Percentiles rank a stretch among this genome's conserved stretches.
Conservation (phyloP, 2,888 invertebrate species). For the Crocallis elinguaria region DNA sequence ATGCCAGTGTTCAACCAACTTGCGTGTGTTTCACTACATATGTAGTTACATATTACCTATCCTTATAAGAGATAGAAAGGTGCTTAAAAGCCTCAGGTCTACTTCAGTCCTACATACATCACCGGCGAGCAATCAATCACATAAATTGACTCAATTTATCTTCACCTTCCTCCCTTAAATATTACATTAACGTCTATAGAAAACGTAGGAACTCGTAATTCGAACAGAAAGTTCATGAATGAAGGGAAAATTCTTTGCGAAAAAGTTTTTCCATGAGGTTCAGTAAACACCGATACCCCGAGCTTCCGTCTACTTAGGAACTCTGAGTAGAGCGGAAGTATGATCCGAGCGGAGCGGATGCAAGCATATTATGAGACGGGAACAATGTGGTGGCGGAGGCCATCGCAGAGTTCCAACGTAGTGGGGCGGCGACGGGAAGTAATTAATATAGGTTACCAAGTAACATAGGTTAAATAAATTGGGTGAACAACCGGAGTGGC, state of each 20-base stretch:
- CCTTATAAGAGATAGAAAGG: background rate
- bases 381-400: too few relatives aligned
- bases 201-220: constrained; percentile 2
- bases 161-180: constrained; percentile 22
- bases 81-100: background rate
- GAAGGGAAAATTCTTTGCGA: background rate
- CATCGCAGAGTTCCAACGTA: too few relatives aligned
- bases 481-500: too few relatives aligned
- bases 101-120: constrained; percentile 16
- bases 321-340: background rate
- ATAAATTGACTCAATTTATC: constrained; percentile 27
- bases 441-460: too few relatives aligned
- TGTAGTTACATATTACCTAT: background rate
- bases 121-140: constrained; percentile 26
- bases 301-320: background rate
- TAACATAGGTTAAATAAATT: too few relatives aligned
- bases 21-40: too few relatives aligned
- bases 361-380: too few relatives aligned
- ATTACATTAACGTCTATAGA: constrained; percentile 20
- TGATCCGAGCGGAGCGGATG: too few relatives aligned
- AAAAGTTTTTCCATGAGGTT: background rate
- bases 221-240: constrained; percentile 1
- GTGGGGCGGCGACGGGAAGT: too few relatives aligned
- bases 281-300: background rate
- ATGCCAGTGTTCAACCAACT: too few relatives aligned